These are phyloP conservation scores for Synanthedon vespiformis DNA, from an alignment of 2,888 invertebrate genomes.

Conservation along the genomic window DNA sequence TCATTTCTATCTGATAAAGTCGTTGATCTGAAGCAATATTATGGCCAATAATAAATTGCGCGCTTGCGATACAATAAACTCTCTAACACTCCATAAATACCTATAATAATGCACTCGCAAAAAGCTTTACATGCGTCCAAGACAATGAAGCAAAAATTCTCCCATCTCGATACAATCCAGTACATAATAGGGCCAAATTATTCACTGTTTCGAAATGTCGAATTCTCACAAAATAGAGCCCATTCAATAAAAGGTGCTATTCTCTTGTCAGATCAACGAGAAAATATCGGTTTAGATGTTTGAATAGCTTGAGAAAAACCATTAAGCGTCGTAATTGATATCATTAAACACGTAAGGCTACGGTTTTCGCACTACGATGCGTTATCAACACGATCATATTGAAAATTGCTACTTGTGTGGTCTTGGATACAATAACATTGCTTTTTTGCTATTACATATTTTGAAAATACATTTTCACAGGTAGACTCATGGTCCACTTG, in stretches of 20 bases:
- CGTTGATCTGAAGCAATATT: no score
- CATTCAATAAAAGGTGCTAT: constrained; percentile 14
- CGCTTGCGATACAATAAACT: not conserved
- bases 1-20: no score
- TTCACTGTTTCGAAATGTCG: constrained; percentile 13
- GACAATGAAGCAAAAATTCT: constrained; percentile 5
- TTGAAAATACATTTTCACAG: no score
- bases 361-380: not conserved
- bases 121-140: constrained; percentile 8
- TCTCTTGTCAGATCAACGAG: constrained; percentile 19
- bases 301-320: not conserved
- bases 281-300: constrained; percentile 7
- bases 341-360: not conserved
- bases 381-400: not conserved
- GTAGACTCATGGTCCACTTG: no score
- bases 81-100: constrained; percentile 2
- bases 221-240: constrained; percentile 17
- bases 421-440: no score
- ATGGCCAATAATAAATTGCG: no score
- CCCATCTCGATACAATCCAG: constrained; percentile 5
- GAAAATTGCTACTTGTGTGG: no score
- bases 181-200: constrained; percentile 1
- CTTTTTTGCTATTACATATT: no score
- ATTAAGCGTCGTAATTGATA: not conserved
- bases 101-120: constrained; percentile 12